Conservation (phyloP, 2,888 invertebrate species). For the Andrena marginata region DNA sequence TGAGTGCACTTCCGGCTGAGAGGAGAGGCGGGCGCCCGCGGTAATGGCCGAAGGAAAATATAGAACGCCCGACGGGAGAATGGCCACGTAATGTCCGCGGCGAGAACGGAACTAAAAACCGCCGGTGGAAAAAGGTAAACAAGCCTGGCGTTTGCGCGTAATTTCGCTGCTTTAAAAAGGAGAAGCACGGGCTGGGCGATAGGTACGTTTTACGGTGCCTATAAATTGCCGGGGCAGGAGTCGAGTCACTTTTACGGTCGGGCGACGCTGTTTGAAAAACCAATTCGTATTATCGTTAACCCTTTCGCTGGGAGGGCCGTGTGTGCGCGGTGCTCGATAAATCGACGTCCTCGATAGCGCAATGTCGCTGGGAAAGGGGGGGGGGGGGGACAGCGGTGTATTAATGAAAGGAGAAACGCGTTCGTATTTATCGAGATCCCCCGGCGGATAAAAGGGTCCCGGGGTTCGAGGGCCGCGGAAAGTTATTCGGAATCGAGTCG, state of each 20-base stretch:
- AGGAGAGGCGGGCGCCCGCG: constrained; percentile 12
- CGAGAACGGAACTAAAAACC: constrained; percentile 31
- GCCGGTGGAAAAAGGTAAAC: constrained; percentile 36
- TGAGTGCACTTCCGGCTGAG: constrained; percentile 51
- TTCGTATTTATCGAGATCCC: background rate
- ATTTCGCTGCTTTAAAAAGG: constrained; percentile 28
- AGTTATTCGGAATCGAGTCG: constrained; percentile 7
- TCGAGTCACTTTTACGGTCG: background rate
- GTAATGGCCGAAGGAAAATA: constrained; percentile 58
- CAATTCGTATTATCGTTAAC: background rate
- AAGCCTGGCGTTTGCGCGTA: constrained; percentile 34
- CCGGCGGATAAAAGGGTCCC: background rate
- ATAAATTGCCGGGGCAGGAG: constrained; percentile 4
- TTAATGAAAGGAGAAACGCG: background rate
- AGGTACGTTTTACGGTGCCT: constrained; percentile 13
- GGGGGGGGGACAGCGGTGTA: background rate
- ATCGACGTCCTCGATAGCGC: no score
- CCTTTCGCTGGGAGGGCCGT: background rate
- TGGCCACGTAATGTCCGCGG: constrained; percentile 51
- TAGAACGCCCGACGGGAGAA: constrained; percentile 33
- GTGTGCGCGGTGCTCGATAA: no score
- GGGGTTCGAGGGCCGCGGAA: background rate
- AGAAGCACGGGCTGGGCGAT: background rate
- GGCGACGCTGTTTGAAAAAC: background rate
- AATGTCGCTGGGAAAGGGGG: no score